phyloP scores from a whole-genome alignment of 2,113 vertebrate species.

The Leptobrachium leishanense region DNA sequence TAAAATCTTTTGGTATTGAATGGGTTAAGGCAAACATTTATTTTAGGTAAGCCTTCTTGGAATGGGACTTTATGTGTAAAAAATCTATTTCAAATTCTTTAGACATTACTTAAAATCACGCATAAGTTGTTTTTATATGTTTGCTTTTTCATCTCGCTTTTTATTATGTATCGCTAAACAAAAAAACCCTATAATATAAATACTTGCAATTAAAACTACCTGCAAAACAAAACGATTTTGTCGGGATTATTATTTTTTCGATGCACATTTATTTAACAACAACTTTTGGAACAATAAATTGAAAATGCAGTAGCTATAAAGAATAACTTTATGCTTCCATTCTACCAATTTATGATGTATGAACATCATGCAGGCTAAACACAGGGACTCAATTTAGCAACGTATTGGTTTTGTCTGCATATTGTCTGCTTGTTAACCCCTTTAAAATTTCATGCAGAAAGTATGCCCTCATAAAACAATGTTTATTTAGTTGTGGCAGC shows the following conservation, averaged over 20 bases:
- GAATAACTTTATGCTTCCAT: background rate
- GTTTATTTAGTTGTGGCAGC: too few relatives aligned
- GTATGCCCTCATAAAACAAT: too few relatives aligned
- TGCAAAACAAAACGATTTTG: constrained; percentile 8
- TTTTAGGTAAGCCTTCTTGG: too few relatives aligned
- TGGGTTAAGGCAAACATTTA: too few relatives aligned
- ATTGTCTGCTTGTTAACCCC: too few relatives aligned
- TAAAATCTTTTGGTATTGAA: too few relatives aligned
- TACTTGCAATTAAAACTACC: constrained; percentile 10
- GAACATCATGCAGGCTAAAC: background rate
- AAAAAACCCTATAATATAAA: constrained; percentile 1
- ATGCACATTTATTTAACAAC: constrained; percentile 7
- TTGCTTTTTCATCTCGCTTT: background rate
- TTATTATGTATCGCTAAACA: background rate
- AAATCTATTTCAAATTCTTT: too few relatives aligned
- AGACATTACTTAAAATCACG: constrained; percentile 1
- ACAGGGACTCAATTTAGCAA: constrained; percentile 11
- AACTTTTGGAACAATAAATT: background rate
- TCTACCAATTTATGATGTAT: background rate
- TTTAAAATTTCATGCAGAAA: too few relatives aligned
- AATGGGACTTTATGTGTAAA: too few relatives aligned
- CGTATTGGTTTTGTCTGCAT: background rate
- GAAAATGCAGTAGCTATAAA: background rate
- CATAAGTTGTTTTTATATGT: constrained; percentile 9
- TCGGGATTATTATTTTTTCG: background rate